These are phyloP conservation scores for Sylvia atricapilla DNA, from an alignment of 2,113 vertebrate genomes.

Conservation along the genomic window DNA sequence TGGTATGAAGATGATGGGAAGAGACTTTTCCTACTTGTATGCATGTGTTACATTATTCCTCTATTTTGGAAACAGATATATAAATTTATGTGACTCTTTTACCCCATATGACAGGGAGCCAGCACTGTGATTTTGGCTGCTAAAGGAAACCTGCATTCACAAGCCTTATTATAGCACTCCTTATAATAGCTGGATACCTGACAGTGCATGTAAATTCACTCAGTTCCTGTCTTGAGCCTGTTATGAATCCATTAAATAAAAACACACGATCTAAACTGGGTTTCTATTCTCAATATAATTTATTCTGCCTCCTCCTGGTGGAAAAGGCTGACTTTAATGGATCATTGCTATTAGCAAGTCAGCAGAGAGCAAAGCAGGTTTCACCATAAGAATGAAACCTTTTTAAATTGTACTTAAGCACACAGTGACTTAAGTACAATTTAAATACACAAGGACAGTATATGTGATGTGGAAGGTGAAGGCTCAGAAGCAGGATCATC, in stretches of 20 bases:
- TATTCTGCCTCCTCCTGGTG: neutral
- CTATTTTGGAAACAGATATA: neutral
- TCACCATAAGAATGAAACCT: accelerated
- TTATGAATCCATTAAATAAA: neutral
- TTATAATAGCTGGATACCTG: neutral
- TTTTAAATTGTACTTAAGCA: too few relatives aligned
- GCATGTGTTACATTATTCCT: neutral
- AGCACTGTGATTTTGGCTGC: neutral
- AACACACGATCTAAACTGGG: neutral
- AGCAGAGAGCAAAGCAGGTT: neutral
- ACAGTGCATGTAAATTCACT: neutral
- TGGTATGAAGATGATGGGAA: neutral
- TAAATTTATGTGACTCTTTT: neutral
- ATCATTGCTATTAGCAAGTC: neutral
- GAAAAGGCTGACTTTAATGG: neutral
- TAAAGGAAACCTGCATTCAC: neutral
- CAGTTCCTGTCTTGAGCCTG: neutral
- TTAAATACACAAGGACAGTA: neutral
- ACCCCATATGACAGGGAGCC: neutral
- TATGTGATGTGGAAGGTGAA: neutral
- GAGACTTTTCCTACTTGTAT: neutral
- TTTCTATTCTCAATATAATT: neutral
- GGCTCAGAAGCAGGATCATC: neutral
- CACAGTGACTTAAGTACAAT: neutral
- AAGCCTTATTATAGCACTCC: neutral